phyloP scores from a whole-genome alignment of 2,888 invertebrate species.

The Apotomis capreana region DNA sequence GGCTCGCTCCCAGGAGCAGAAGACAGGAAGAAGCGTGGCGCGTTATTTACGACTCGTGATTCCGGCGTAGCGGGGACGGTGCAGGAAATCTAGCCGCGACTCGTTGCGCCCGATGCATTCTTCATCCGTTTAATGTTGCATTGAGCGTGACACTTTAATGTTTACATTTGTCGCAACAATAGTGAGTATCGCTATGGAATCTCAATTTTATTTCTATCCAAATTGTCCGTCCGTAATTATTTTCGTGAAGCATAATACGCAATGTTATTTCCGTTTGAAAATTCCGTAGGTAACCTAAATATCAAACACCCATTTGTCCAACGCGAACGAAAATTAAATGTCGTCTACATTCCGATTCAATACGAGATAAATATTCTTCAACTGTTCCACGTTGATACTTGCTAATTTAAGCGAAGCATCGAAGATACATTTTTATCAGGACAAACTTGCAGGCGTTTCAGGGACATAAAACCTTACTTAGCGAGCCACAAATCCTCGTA shows the following conservation, averaged over 20 bases:
- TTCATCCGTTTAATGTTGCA: slow-evolving; percentile 40
- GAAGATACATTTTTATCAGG: slow-evolving; percentile 73
- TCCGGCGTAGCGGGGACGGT: slow-evolving; percentile 67
- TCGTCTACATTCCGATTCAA: not conserved
- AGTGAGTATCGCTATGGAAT: not conserved
- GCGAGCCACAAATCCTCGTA: slow-evolving; percentile 82
- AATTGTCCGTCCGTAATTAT: not conserved
- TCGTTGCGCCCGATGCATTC: slow-evolving; percentile 55
- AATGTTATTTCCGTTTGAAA: not conserved
- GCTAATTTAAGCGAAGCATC: slow-evolving; percentile 53
- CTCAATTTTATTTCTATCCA: not conserved
- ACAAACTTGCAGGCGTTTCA: slow-evolving; percentile 74
- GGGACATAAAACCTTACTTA: slow-evolving; percentile 82
- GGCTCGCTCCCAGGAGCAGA: slow-evolving; percentile 60
- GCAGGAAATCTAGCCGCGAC: slow-evolving; percentile 68
- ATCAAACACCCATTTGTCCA: not conserved
- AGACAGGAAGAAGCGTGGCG: slow-evolving; percentile 73
- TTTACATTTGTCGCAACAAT: slow-evolving; percentile 42
- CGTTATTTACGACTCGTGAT: slow-evolving; percentile 77
- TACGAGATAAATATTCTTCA: slow-evolving; percentile 1
- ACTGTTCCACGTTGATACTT: slow-evolving; percentile 9
- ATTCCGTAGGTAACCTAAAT: not conserved
- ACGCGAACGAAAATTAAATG: slow-evolving; percentile 1
- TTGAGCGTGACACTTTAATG: slow-evolving; percentile 44
- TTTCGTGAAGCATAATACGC: not conserved